A percentile compares a stretch with the other conserved stretches of the same genome.
Evolutionary conservation across 2,113 vertebrate species (phyloP).

Genomic region (Oreotrochilus melanogaster): DNA sequence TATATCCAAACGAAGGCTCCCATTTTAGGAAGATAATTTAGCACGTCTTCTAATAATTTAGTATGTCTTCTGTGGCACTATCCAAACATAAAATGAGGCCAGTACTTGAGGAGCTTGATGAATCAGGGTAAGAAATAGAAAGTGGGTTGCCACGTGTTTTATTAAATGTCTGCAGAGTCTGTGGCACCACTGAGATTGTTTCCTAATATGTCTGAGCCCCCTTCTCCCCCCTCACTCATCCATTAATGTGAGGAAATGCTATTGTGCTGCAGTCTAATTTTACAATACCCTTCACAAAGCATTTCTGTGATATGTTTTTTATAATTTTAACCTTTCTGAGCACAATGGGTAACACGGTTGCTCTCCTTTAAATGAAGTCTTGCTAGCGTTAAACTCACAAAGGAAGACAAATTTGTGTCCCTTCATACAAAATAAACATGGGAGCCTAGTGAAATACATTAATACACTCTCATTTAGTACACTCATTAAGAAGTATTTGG

Average conservation of each 20-base stretch:
- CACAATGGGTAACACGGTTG: background rate
- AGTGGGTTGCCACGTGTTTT: background rate
- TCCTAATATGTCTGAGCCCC: background rate
- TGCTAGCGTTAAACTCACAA: conserved; percentile 20
- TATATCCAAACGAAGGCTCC: background rate
- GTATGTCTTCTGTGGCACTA: background rate
- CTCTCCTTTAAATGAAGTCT: conserved; percentile 22
- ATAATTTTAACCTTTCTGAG: conserved; percentile 14
- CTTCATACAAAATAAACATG: conserved; percentile 59
- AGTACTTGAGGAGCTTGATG: background rate
- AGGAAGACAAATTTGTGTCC: background rate
- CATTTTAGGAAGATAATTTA: background rate
- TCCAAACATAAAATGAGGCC: background rate
- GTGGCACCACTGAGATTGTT: background rate
- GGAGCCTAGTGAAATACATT: conserved; percentile 34
- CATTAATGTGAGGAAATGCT: background rate
- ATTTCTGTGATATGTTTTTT: background rate
- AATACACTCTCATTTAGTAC: conserved; percentile 62
- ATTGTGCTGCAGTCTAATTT: conserved; percentile 9
- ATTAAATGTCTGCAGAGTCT: background rate
- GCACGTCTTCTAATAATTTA: background rate
- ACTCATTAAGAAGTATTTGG: conserved; percentile 56
- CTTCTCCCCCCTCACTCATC: background rate
- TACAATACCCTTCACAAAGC: conserved; percentile 22
- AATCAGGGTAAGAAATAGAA: background rate